Evolutionary conservation across 1,140 invertebrate genomes (phyloP).

Genomic region (Gryon sp.): DNA sequence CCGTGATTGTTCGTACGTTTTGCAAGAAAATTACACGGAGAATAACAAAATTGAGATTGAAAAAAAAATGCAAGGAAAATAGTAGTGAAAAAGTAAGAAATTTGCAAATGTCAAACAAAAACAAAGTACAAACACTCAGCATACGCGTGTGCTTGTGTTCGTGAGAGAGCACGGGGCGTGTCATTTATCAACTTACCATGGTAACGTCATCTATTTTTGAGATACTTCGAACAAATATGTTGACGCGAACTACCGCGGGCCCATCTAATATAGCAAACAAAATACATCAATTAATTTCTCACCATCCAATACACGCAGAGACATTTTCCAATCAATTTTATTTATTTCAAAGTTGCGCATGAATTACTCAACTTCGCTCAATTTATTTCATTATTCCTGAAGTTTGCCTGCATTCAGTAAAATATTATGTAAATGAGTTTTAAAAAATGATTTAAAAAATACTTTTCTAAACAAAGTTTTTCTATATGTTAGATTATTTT

Average conservation of each 20-base stretch:
- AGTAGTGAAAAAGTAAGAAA: slow-evolving; percentile 8
- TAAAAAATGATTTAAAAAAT: too few species aligned
- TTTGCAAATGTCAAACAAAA: slow-evolving; percentile 20
- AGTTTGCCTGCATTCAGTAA: too few species aligned
- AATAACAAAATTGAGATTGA: neutral
- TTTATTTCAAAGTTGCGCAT: too few species aligned
- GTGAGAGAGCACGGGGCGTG: slow-evolving; percentile 67
- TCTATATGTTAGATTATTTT: too few species aligned
- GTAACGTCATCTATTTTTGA: slow-evolving; percentile 99
- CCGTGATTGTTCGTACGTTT: slow-evolving; percentile 22
- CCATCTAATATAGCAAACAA: slow-evolving; percentile 86
- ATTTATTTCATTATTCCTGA: too few species aligned
- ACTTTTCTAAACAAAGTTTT: too few species aligned
- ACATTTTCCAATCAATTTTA: too few species aligned
- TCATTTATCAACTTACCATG: slow-evolving; percentile 90
- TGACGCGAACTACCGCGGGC: slow-evolving; percentile 94
- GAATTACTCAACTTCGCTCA: too few species aligned
- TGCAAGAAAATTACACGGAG: too few species aligned
- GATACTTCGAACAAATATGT: slow-evolving; percentile 98
- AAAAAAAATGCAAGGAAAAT: neutral
- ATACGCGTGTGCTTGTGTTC: slow-evolving; percentile 57
- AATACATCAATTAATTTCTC: slow-evolving; percentile 77
- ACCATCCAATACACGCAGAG: too few species aligned
- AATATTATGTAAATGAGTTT: too few species aligned
- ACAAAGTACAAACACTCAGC: slow-evolving; percentile 62